Evolutionary conservation across 2,888 invertebrate genomes (phyloP), one percentile per base, ranked within the genome.

Genomic region (Pseudococcus jackbeardsleyi): DNA sequence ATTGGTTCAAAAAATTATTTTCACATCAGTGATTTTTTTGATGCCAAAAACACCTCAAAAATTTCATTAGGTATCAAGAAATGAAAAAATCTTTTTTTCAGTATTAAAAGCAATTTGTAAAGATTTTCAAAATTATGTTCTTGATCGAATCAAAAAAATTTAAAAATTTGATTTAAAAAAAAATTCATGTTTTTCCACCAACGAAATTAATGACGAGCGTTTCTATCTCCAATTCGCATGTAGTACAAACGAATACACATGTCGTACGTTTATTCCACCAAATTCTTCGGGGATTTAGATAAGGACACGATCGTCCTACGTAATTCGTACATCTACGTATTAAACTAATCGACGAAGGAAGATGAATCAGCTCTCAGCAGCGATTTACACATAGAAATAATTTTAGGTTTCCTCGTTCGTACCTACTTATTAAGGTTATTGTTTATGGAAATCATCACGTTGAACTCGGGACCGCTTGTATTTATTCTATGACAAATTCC

Each of bases 281-380:
- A 59, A 59, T 59, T 59, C 59, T 59, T 59, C n/a, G 8, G n/a
- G 59, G 59, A 59, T 59, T 59, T 59, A 59, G 59, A 59, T 59
- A 59, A 59, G 59, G 17, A 59, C 17, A n/a, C 7, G 0, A 42
- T 9, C 59, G n/a, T 59, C 59, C 59, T n/a, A n/a, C n/a, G 59
- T n/a, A n/a, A 59, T 59, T 59, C 59, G 59, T 59, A 59, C 59
- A 8, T 59, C 59, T 8, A 59, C 59, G 7, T n/a, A 6, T 59
- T 50, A 50, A 46, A 46, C 46, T 7, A 46, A 15, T 15, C 59
- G 59, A 59, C 17, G n/a, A 64, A 64, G 11, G 33, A 72, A 72
- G 33, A 33, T 72, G 72, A 72, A 72, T 72, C 72, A 72, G 72
- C 72, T 64, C n/a, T 59, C 64, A 64, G 64, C 64, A 64, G 12